These are phyloP conservation scores for Drosophila pallidifrons DNA, from an alignment of 1,140 invertebrate genomes.

Conservation along the genomic window DNA sequence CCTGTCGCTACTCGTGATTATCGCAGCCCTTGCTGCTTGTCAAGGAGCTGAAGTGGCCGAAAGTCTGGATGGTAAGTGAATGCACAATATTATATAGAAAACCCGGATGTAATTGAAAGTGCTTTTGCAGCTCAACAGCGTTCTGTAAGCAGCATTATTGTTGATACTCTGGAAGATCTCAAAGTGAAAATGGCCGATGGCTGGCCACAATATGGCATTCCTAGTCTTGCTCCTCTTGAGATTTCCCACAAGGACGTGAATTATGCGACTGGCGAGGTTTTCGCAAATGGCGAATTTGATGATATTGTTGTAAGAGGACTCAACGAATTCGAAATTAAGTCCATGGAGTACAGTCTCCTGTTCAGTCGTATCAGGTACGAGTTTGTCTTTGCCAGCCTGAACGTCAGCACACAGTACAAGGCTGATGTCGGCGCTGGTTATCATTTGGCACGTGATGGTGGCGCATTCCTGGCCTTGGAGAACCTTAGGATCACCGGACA, in stretches of 20 bases:
- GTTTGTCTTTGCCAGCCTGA: constrained; percentile 58
- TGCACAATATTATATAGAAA: not conserved
- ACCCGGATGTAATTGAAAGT: not conserved
- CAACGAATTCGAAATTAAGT: constrained; percentile 62
- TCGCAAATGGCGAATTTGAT: constrained; percentile 41
- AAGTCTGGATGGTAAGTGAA: constrained; percentile 48
- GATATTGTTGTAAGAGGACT: constrained; percentile 59
- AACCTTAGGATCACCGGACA: constrained; percentile 55
- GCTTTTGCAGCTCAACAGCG: constrained; percentile 51
- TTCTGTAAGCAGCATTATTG: constrained; percentile 55
- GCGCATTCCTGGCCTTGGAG: constrained; percentile 72
- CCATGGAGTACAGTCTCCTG: constrained; percentile 40
- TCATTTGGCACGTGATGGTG: constrained; percentile 58
- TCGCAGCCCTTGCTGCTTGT: constrained; percentile 44
- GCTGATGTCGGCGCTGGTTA: constrained; percentile 50
- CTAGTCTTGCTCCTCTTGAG: constrained; percentile 63
- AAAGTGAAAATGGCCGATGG: constrained; percentile 64
- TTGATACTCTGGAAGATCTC: constrained; percentile 48
- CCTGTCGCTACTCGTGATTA: constrained; percentile 48
- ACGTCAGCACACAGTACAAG: constrained; percentile 64
- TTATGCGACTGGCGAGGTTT: constrained; percentile 50
- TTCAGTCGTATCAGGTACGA: constrained; percentile 47
- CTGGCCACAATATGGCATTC: constrained; percentile 57
- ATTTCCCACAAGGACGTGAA: constrained; percentile 43
- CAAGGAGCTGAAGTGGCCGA: constrained; percentile 50